phyloP scores from a whole-genome alignment of 2,113 vertebrate genomes.

The Hemichromis elongatus region DNA sequence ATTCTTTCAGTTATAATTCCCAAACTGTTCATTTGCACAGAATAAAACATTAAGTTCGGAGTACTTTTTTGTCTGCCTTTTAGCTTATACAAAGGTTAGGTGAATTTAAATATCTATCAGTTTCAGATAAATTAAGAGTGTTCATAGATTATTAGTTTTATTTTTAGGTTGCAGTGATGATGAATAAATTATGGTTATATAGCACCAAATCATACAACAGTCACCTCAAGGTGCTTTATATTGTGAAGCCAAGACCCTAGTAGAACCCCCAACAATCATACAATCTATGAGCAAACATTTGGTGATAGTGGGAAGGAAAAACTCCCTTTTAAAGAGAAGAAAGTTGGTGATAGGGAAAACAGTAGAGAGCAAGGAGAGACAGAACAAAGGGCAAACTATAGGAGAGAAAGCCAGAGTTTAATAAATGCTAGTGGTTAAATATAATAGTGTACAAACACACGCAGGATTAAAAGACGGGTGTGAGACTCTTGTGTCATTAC shows the following conservation, averaged over 20 bases:
- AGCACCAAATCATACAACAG: background rate
- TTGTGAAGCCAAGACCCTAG: background rate
- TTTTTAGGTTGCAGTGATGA: background rate
- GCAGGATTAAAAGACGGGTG: background rate
- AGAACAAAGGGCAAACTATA: background rate
- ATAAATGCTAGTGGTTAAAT: background rate
- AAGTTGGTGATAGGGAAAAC: background rate
- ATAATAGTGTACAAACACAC: background rate
- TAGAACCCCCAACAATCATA: background rate
- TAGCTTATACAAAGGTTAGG: no score
- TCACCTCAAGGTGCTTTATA: background rate
- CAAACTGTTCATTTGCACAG: background rate
- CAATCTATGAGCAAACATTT: background rate
- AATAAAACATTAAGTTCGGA: background rate
- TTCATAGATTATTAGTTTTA: background rate
- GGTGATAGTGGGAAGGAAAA: background rate
- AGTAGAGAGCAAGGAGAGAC: background rate
- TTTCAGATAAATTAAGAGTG: background rate
- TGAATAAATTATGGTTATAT: background rate
- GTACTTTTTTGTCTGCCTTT: background rate
- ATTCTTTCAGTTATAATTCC: background rate
- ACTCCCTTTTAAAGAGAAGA: background rate
- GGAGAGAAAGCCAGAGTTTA: background rate
- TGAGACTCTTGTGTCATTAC: background rate
- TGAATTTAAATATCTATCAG: background rate